Conservation (phyloP, 2,113 vertebrate genomes). For the Okapia johnstoni region DNA sequence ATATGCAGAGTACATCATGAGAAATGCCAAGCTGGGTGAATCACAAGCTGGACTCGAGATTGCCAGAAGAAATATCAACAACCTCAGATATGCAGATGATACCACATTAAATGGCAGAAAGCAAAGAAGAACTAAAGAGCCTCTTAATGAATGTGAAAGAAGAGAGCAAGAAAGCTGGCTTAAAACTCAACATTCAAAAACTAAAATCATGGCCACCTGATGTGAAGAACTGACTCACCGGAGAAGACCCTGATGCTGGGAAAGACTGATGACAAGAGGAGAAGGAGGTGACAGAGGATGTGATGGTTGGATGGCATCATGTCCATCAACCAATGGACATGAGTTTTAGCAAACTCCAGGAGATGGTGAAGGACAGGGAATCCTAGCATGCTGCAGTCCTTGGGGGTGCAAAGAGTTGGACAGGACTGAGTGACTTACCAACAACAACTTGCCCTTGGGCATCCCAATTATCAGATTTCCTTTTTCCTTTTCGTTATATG, state of each 20-base stretch:
- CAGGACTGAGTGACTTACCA: background rate
- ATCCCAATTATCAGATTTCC: background rate
- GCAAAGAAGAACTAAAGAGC: background rate
- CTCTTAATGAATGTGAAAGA: background rate
- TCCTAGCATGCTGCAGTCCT: background rate
- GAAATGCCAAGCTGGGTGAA: background rate
- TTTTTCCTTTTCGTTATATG: background rate
- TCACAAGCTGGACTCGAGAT: background rate
- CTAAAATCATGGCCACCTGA: background rate
- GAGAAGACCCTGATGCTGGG: background rate
- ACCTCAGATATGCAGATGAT: background rate
- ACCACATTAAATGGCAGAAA: background rate
- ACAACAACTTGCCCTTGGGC: background rate
- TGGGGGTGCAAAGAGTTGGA: background rate
- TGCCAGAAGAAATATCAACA: background rate
- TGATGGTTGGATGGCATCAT: background rate
- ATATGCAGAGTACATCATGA: background rate
- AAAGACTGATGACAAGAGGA: background rate
- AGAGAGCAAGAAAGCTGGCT: background rate
- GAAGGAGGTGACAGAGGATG: background rate
- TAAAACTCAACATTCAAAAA: background rate
- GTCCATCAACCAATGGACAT: background rate
- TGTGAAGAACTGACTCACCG: background rate
- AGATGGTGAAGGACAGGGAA: background rate
- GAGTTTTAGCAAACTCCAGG: background rate